phyloP scores from a whole-genome alignment of 2,888 invertebrate species.

The Diplolepis rosae region DNA sequence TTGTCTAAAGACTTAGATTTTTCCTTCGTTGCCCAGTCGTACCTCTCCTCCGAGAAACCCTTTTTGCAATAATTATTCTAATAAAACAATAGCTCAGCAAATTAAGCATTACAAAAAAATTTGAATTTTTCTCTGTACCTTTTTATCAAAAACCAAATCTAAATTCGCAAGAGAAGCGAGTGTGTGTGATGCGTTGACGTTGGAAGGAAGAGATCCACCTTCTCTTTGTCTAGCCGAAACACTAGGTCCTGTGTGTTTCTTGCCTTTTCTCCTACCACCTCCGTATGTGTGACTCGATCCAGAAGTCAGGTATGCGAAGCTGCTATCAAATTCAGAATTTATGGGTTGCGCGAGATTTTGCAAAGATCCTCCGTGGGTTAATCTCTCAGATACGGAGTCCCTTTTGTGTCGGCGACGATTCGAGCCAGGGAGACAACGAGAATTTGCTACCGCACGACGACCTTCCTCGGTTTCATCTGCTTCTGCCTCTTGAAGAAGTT shows the following conservation, averaged over 20 bases:
- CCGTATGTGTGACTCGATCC: slow-evolving; percentile 68
- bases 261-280: slow-evolving; percentile 65
- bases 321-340: slow-evolving; percentile 68
- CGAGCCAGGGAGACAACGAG: slow-evolving; percentile 68
- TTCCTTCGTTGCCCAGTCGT: slow-evolving; percentile 71
- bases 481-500: slow-evolving; percentile 85
- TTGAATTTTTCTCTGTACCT: slow-evolving; percentile 53
- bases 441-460: slow-evolving; percentile 69
- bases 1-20: slow-evolving; percentile 70
- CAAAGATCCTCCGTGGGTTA: slow-evolving; percentile 77
- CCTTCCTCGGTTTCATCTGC: slow-evolving; percentile 79
- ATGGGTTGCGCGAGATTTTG: slow-evolving; percentile 77
- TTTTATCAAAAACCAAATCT: slow-evolving; percentile 69
- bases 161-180: slow-evolving; percentile 68
- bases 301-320: slow-evolving; percentile 66
- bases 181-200: slow-evolving; percentile 75
- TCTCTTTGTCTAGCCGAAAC: slow-evolving; percentile 78
- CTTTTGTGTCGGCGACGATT: slow-evolving; percentile 72
- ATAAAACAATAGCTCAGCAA: neutral
- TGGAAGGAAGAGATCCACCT: slow-evolving; percentile 79
- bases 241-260: slow-evolving; percentile 66
- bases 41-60: slow-evolving; percentile 68
- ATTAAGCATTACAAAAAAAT: too few relatives aligned
- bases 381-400: slow-evolving; percentile 75
- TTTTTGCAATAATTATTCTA: slow-evolving; percentile 52